Conservation (phyloP, 2,113 vertebrate genomes). For the Hippocampus mohnikei region DNA sequence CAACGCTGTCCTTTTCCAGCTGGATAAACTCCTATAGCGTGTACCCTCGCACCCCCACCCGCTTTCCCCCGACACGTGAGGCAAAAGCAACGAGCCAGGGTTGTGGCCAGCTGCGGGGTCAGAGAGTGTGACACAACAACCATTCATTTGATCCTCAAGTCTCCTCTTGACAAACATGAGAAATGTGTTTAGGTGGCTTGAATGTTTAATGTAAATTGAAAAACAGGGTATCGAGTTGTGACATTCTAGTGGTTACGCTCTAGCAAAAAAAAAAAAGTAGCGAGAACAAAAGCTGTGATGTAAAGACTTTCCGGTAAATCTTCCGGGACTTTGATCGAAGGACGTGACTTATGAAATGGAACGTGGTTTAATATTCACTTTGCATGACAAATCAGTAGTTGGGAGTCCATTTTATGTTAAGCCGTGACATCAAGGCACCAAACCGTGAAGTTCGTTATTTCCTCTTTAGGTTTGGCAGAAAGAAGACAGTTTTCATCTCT, state of each 20-base stretch:
- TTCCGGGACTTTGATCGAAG: background rate
- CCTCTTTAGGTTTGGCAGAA: slow-evolving; percentile 85
- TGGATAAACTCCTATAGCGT: slow-evolving; percentile 22
- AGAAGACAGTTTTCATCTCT: slow-evolving; percentile 84
- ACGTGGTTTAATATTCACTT: too few species aligned
- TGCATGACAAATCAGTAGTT: background rate
- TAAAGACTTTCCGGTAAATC: too few species aligned
- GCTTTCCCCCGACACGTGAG: background rate
- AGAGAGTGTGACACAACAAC: background rate
- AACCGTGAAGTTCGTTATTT: background rate
- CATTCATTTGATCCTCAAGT: background rate
- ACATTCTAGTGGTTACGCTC: background rate
- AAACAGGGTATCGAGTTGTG: too few species aligned
- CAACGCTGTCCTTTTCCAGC: slow-evolving; percentile 24
- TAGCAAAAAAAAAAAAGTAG: background rate
- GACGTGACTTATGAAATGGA: background rate
- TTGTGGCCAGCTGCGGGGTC: slow-evolving; percentile 3
- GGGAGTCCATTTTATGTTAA: background rate
- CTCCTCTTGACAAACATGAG: background rate
- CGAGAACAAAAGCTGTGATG: too few species aligned
- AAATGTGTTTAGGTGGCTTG: background rate
- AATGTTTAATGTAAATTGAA: background rate
- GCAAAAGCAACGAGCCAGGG: background rate
- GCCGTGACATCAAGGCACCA: background rate
- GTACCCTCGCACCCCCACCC: background rate